These are phyloP conservation scores for Bombus waltoni DNA, from an alignment of 1,140 invertebrate genomes.

Conservation along the genomic window DNA sequence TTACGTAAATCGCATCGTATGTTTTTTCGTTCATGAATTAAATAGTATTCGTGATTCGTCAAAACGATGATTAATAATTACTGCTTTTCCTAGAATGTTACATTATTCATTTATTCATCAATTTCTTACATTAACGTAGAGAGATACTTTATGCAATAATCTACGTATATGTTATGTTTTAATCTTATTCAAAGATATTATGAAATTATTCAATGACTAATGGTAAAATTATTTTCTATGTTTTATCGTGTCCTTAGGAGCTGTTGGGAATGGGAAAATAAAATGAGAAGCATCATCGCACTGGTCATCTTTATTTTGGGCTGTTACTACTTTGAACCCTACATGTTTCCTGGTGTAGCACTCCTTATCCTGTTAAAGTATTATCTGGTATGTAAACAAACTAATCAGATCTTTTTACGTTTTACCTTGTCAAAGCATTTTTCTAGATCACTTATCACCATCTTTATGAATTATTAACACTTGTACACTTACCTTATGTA, in stretches of 20 bases:
- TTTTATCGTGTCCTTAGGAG: slow-evolving; percentile 84
- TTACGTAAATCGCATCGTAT: slow-evolving; percentile 18
- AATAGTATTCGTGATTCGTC: not conserved
- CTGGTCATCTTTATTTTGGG: slow-evolving; percentile 92
- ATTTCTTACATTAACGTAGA: not conserved
- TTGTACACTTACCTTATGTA: not conserved
- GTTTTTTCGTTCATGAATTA: not conserved
- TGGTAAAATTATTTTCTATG: not conserved
- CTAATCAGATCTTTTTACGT: not conserved
- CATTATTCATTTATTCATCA: too few relatives aligned
- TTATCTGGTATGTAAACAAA: slow-evolving; percentile 84
- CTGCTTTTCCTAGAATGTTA: not conserved
- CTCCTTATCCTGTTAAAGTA: slow-evolving; percentile 91
- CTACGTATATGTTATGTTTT: not conserved
- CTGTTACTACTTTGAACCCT: slow-evolving; percentile 94
- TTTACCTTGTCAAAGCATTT: not conserved
- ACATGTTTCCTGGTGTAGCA: slow-evolving; percentile 91
- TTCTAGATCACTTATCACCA: not conserved
- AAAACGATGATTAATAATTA: not conserved
- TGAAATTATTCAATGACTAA: not conserved
- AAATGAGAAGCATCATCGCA: slow-evolving; percentile 92
- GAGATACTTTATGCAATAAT: not conserved
- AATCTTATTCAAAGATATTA: not conserved
- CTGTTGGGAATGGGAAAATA: slow-evolving; percentile 98
- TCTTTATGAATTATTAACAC: not conserved